Evolutionary conservation across 2,888 invertebrate species (phyloP).

Genomic region (Hypomecis atomaria): DNA sequence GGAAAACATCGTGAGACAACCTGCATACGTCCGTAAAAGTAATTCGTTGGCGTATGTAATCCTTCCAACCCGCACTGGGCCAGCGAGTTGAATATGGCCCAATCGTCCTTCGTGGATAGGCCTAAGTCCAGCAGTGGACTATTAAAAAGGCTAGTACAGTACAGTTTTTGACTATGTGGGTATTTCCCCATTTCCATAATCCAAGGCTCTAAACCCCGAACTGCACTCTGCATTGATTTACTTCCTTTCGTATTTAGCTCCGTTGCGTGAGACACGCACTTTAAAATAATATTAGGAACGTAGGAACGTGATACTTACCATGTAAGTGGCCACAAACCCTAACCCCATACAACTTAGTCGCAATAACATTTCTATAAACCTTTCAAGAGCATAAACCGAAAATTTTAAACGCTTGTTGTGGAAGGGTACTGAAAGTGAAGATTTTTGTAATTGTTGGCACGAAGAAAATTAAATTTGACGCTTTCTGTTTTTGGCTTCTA

Average conservation of each 20-base stretch:
- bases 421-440: slow-evolving; percentile 28
- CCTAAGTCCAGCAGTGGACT: too few species aligned
- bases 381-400: not conserved
- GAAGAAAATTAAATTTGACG: slow-evolving; percentile 38
- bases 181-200: slow-evolving; percentile 17
- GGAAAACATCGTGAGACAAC: too few species aligned
- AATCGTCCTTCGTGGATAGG: too few species aligned
- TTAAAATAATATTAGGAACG: slow-evolving; percentile 41
- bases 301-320: slow-evolving; percentile 40
- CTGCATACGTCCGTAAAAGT: too few species aligned
- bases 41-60: too few species aligned
- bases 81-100: not conserved
- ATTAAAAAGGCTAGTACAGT: too few species aligned
- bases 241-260: slow-evolving; percentile 44
- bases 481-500: slow-evolving; percentile 4
- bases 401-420: slow-evolving; percentile 14
- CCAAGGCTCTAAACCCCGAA: slow-evolving; percentile 36
- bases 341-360: slow-evolving; percentile 10
- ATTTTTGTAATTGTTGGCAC: slow-evolving; percentile 20
- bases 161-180: not conserved
- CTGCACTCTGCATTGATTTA: slow-evolving; percentile 61
- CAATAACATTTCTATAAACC: slow-evolving; percentile 1
- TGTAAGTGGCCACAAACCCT: slow-evolving; percentile 19
- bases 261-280: slow-evolving; percentile 69
- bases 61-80: too few species aligned